Percentiles rank a stretch among this genome's conserved stretches.
These are phyloP conservation scores for Mionectes macconnelli DNA, from an alignment of 2,113 vertebrate genomes.

Conservation along the genomic window DNA sequence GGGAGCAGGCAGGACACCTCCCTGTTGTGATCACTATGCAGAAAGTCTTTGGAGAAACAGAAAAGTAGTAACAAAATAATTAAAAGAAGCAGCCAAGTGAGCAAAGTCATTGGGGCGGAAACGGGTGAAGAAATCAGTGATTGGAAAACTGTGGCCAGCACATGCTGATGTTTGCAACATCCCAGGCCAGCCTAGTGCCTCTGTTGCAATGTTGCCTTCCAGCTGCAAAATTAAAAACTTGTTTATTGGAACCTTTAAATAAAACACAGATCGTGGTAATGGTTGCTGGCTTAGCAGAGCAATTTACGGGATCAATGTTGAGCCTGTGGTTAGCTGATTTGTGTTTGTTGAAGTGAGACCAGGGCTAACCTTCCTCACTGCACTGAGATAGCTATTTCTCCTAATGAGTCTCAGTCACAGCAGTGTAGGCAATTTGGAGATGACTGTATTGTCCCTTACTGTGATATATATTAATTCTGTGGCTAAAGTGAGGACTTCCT, in stretches of 20 bases:
- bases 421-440: neutral
- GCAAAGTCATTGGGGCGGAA: neutral
- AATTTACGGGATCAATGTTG: neutral
- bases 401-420: neutral
- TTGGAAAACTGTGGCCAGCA: neutral
- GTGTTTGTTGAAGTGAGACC: neutral
- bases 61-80: neutral
- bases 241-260: neutral
- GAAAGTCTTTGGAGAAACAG: neutral
- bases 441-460: neutral
- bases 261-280: neutral
- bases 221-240: neutral
- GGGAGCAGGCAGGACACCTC: neutral
- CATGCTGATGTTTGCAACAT: accelerated
- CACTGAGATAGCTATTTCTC: neutral
- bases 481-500: neutral
- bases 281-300: neutral
- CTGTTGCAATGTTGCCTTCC: neutral
- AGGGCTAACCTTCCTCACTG: neutral
- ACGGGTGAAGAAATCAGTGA: neutral
- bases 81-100: neutral
- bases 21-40: neutral
- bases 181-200: neutral
- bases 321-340: neutral
- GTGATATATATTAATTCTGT: neutral